Evolutionary conservation across 2,113 vertebrate species (phyloP).

Genomic region (Colossoma macropomum): DNA sequence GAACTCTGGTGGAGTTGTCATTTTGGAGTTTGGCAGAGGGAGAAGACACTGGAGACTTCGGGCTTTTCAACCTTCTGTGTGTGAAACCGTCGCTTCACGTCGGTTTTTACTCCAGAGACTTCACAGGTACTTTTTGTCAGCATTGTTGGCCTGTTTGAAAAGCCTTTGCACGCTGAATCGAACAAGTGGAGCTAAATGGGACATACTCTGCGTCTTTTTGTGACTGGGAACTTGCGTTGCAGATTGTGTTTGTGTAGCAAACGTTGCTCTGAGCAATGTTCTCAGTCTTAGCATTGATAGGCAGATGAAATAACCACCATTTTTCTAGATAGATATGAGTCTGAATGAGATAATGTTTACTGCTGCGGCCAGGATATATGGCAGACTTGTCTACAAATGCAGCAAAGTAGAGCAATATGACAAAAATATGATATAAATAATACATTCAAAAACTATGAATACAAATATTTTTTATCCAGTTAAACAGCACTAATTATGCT

Average conservation of each 20-base stretch:
- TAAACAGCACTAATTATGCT: no score
- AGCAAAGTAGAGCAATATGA: background rate
- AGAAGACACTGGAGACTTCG: constrained; percentile 11
- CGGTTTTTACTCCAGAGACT: constrained; percentile 6
- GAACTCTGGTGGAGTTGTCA: constrained; percentile 32
- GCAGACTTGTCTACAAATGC: background rate
- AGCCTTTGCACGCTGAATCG: constrained; percentile 9
- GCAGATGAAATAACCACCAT: background rate
- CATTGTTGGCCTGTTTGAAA: constrained; percentile 46
- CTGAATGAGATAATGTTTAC: background rate
- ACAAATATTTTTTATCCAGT: no score
- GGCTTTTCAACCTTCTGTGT: constrained; percentile 30
- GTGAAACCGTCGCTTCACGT: constrained; percentile 38
- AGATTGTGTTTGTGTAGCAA: background rate
- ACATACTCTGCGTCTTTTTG: constrained; percentile 22
- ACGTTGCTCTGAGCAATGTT: background rate
- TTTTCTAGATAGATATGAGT: background rate
- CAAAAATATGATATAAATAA: no score
- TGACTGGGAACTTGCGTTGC: background rate
- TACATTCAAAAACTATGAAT: no score
- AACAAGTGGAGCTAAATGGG: constrained; percentile 43
- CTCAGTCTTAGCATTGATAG: background rate
- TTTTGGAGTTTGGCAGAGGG: constrained; percentile 41
- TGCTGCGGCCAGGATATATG: background rate
- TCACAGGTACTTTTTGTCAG: constrained; percentile 41